Evolutionary conservation across 2,797 vertebrate genomes (phyloP), one percentile per base, ranked within the genome.

Genomic region (Lepus townsendii): DNA sequence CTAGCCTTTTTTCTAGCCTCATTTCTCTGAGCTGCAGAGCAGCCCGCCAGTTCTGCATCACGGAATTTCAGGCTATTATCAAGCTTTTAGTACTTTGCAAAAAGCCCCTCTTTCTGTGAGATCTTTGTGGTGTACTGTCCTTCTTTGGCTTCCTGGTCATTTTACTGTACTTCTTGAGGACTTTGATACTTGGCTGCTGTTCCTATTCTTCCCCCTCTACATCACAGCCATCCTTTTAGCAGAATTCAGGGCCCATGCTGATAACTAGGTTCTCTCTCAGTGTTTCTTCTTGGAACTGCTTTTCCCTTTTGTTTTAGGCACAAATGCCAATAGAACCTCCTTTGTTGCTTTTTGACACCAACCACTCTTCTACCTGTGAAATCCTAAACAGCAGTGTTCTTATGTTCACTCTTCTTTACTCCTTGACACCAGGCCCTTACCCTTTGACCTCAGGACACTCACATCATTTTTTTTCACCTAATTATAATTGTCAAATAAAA

Each of bases 401-500:
- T 72, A 42, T 86, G 69, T 62, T 89, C 20, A 9, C 42, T 26
- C n/a, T 75, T 91, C 80, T 52, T 86, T 7, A 90, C 16, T 65
- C 32, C 47, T 60, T 20, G 47, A 32, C 11, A 68, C 16, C 26
- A 38, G 24, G 24, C 24, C 20, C 30, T 75, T 71, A 14, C 66
- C 57, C 50, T 66, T 63, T 69, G 63, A 94, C n/a, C 62, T 62
- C 68, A 82, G 52, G 26, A 68, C 32, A 63, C 63, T 30, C 35
- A 47, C 26, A 50, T 77, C n/a, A 8, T 83, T 77, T 63, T 63
- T 75, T 71, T 77, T 27, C 32, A 83, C 22, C 13, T 87, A 62
- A 78, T 75, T 82, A 52, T 75, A 83, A 83, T 83, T 77, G 27
- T 27, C 71, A 78, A 35, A n/a, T 76, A 91, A 82, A 60, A 47